phyloP scores from a whole-genome alignment of 2,888 invertebrate species.

The Drosophila merina region DNA sequence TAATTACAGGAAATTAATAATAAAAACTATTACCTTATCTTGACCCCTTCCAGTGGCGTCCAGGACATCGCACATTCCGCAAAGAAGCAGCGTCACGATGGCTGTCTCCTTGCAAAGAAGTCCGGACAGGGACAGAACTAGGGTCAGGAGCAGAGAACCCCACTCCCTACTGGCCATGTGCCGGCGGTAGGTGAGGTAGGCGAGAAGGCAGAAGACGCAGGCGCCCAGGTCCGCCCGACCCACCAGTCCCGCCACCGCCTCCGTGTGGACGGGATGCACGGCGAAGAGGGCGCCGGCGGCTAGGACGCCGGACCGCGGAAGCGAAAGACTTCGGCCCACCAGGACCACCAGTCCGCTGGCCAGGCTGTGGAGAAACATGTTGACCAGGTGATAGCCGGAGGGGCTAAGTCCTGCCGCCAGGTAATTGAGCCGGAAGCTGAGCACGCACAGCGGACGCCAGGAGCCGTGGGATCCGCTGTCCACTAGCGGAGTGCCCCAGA shows the following conservation, averaged over 20 bases:
- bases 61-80: slow-evolving; percentile 93
- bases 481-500: slow-evolving; percentile 97
- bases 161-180: slow-evolving; percentile 86
- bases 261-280: slow-evolving; percentile 97
- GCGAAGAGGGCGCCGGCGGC: slow-evolving; percentile 94
- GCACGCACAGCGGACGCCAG: slow-evolving; percentile 95
- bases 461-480: slow-evolving; percentile 98
- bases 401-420: slow-evolving; percentile 88
- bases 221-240: slow-evolving; percentile 97
- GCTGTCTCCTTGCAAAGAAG: slow-evolving; percentile 98
- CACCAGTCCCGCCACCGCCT: slow-evolving; percentile 97
- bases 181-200: slow-evolving; percentile 92
- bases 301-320: slow-evolving; percentile 88
- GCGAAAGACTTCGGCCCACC: slow-evolving; percentile 89
- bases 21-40: slow-evolving; percentile 84
- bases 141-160: slow-evolving; percentile 86
- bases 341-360: slow-evolving; percentile 92
- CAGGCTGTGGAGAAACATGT: slow-evolving; percentile 92
- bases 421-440: slow-evolving; percentile 93
- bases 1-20: no score
- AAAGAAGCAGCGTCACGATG: slow-evolving; percentile 94
- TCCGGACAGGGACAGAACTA: slow-evolving; percentile 89
- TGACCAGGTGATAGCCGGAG: slow-evolving; percentile 91
- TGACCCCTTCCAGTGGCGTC: slow-evolving; percentile 77
- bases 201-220: slow-evolving; percentile 93